Evolutionary conservation across 2,113 vertebrate species (phyloP).

Genomic region (Polyodon spathula): DNA sequence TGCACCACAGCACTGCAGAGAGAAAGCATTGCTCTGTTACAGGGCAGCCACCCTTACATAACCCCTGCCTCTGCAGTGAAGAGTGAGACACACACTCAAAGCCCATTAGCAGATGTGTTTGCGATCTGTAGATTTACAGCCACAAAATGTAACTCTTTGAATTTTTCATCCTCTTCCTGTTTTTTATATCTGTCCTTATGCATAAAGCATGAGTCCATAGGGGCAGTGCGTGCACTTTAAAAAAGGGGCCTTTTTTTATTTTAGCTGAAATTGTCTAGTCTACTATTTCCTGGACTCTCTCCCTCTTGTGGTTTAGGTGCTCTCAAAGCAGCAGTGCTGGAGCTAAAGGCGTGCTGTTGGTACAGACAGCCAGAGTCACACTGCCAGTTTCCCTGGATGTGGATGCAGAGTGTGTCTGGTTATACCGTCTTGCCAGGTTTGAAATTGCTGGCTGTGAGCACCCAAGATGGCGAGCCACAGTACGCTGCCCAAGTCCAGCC

Average conservation of each 20-base stretch:
- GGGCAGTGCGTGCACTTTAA: slow-evolving; percentile 28
- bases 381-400: too few relatives aligned
- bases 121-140: slow-evolving; percentile 36
- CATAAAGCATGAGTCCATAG: slow-evolving; percentile 37
- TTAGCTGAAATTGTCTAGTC: slow-evolving; percentile 27
- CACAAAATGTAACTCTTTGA: slow-evolving; percentile 36
- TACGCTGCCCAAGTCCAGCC: too few relatives aligned
- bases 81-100: not conserved
- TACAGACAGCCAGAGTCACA: too few relatives aligned
- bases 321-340: too few relatives aligned
- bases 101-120: slow-evolving; percentile 35
- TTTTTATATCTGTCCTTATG: slow-evolving; percentile 28
- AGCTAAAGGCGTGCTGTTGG: too few relatives aligned
- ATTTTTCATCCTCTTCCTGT: slow-evolving; percentile 42
- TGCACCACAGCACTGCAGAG: not conserved
- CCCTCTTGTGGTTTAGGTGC: not conserved
- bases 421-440: too few relatives aligned
- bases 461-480: too few relatives aligned
- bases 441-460: too few relatives aligned
- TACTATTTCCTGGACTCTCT: slow-evolving; percentile 18
- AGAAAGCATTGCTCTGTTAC: not conserved
- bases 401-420: too few relatives aligned
- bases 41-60: not conserved
- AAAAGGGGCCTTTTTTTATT: slow-evolving; percentile 8
- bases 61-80: not conserved